Percentiles rank a stretch among this genome's conserved stretches.
phyloP scores from a whole-genome alignment of 2,888 invertebrate species.

The Hirudinaria manillensis region DNA sequence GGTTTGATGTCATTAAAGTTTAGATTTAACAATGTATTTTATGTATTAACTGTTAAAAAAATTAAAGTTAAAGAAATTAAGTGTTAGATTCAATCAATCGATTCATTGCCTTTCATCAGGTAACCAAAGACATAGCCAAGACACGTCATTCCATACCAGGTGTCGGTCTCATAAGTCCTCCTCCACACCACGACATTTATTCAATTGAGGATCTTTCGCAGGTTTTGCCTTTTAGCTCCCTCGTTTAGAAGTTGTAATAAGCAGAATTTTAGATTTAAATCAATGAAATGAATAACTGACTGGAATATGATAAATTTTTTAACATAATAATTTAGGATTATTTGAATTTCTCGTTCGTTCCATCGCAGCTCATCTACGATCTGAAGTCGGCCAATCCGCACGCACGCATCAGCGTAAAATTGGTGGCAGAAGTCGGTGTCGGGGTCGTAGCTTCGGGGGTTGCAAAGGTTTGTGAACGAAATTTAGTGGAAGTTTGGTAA shows the following conservation, averaged over 20 bases:
- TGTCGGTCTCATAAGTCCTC: slow-evolving; percentile 94
- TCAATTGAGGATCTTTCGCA: slow-evolving; percentile 98
- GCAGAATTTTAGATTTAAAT: background rate
- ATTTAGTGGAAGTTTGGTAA: background rate
- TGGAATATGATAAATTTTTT: background rate
- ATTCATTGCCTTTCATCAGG: slow-evolving; percentile 58
- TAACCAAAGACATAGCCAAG: slow-evolving; percentile 86
- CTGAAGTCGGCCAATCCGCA: slow-evolving; percentile 91
- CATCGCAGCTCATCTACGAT: slow-evolving; percentile 85
- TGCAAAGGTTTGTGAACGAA: slow-evolving; percentile 67
- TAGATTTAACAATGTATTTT: no score
- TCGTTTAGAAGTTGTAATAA: background rate
- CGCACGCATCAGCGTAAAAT: slow-evolving; percentile 90
- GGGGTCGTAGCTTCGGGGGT: slow-evolving; percentile 98
- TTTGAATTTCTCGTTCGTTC: background rate
- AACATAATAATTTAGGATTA: background rate
- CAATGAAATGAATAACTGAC: background rate
- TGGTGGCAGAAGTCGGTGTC: slow-evolving; percentile 96
- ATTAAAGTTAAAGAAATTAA: no score
- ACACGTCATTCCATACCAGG: slow-evolving; percentile 92
- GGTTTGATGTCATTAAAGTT: no score
- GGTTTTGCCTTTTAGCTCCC: slow-evolving; percentile 45
- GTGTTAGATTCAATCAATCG: no score
- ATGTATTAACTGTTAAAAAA: no score
- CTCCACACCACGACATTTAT: slow-evolving; percentile 99